Conservation (phyloP, 2,888 invertebrate genomes). For the Sesia apiformis region DNA sequence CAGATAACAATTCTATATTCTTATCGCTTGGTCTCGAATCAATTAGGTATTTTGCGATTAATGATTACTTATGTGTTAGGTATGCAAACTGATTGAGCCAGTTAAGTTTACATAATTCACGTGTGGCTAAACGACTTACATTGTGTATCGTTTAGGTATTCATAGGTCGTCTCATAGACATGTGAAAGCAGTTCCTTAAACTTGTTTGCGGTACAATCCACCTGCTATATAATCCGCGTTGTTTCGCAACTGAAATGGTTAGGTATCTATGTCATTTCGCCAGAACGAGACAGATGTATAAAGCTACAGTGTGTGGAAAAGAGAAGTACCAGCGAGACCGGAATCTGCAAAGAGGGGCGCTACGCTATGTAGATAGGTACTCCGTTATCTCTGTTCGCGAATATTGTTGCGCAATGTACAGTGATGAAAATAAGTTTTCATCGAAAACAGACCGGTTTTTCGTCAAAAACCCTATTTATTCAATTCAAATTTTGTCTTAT, state of each 20-base stretch:
- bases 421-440: conserved; percentile 51
- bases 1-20: too few species aligned
- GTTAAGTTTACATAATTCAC: too few species aligned
- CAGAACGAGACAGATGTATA: conserved; percentile 29
- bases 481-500: too few species aligned
- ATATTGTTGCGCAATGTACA: conserved; percentile 70
- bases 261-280: conserved; percentile 67
- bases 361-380: conserved; percentile 35
- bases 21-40: too few species aligned
- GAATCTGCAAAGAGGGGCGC: conserved; percentile 67
- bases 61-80: too few species aligned
- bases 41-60: too few species aligned
- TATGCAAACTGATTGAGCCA: too few species aligned
- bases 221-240: conserved; percentile 73
- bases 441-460: not conserved
- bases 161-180: not conserved
- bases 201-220: conserved; percentile 69
- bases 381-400: conserved; percentile 69
- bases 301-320: conserved; percentile 25
- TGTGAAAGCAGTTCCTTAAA: conserved; percentile 71
- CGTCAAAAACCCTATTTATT: too few species aligned
- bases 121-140: too few species aligned
- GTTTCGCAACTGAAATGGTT: conserved; percentile 59
- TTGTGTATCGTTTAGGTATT: too few species aligned
- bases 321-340: conserved; percentile 28